Conservation (phyloP, 2,888 invertebrate genomes). For the Zeuzera pyrina region DNA sequence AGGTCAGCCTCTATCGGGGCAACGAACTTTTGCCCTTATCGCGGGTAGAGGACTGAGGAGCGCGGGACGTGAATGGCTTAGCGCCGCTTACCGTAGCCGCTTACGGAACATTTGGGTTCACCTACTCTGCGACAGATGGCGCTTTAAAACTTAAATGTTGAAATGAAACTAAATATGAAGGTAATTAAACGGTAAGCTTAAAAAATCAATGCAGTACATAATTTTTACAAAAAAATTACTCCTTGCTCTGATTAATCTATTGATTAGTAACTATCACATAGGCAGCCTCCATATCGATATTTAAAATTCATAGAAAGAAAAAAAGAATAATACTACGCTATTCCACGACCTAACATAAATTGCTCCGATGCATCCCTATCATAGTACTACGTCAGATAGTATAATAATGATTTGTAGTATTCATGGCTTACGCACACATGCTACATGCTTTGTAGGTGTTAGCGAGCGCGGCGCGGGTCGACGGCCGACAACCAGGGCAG, state of each 20-base stretch:
- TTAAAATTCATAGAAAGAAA: too few species aligned
- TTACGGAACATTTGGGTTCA: too few species aligned
- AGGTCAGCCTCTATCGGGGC: conserved; percentile 76
- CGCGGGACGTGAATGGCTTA: conserved; percentile 25
- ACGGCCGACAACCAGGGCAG: conserved; percentile 66
- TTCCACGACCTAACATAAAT: conserved; percentile 29
- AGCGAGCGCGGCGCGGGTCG: conserved; percentile 45
- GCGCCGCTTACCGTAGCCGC: conserved; percentile 21
- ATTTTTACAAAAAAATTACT: too few species aligned
- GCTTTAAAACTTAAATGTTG: too few species aligned
- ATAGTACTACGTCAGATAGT: conserved; percentile 26
- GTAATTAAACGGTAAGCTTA: too few species aligned
- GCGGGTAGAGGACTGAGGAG: conserved; percentile 45
- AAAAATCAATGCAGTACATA: too few species aligned
- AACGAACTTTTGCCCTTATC: conserved; percentile 74
- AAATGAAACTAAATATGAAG: too few species aligned
- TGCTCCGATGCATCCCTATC: conserved; percentile 35
- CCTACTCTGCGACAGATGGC: conserved; percentile 59
- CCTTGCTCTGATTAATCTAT: too few species aligned
- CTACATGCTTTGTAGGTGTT: conserved; percentile 27
- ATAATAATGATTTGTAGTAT: conserved; percentile 35
- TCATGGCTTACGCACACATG: conserved; percentile 17
- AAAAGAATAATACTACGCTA: conserved; percentile 12
- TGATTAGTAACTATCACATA: too few species aligned
- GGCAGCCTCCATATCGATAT: too few species aligned